phyloP scores from a whole-genome alignment of 2,113 vertebrate genomes.

The Vulpes vulpes region DNA sequence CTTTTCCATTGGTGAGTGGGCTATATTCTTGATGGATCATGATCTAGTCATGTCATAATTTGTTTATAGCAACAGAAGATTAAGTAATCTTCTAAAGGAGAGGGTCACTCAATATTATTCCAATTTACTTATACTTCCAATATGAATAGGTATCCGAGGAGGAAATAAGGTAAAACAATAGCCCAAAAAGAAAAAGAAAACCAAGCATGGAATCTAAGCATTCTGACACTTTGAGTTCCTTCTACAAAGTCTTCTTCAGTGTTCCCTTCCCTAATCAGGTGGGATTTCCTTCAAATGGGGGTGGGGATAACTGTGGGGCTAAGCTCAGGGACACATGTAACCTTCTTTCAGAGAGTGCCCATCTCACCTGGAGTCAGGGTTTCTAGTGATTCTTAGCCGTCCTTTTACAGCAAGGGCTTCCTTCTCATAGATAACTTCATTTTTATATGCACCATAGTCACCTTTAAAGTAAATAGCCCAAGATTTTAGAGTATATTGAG shows the following conservation, averaged over 20 bases:
- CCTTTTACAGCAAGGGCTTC: conserved; percentile 74
- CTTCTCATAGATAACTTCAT: conserved; percentile 84
- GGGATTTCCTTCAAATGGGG: background rate
- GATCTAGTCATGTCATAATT: background rate
- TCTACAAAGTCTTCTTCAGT: background rate
- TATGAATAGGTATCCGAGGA: background rate
- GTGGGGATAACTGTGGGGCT: no score
- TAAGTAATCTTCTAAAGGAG: background rate
- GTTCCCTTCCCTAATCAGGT: background rate
- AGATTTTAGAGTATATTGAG: background rate
- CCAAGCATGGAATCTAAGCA: background rate
- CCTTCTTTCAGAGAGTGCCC: background rate
- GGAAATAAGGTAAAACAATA: background rate
- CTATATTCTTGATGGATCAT: background rate
- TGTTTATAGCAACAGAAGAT: background rate
- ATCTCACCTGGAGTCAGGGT: conserved; percentile 83
- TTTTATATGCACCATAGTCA: conserved; percentile 83
- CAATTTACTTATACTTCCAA: background rate
- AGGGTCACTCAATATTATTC: background rate
- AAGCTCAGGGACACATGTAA: background rate
- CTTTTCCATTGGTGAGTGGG: background rate
- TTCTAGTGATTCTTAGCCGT: conserved; percentile 64
- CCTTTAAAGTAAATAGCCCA: conserved; percentile 81
- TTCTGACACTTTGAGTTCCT: background rate
- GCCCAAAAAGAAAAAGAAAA: background rate